Evolutionary conservation across 2,113 vertebrate species (phyloP), one percentile per base, ranked within the genome.

Genomic region (Pao palembangensis): DNA sequence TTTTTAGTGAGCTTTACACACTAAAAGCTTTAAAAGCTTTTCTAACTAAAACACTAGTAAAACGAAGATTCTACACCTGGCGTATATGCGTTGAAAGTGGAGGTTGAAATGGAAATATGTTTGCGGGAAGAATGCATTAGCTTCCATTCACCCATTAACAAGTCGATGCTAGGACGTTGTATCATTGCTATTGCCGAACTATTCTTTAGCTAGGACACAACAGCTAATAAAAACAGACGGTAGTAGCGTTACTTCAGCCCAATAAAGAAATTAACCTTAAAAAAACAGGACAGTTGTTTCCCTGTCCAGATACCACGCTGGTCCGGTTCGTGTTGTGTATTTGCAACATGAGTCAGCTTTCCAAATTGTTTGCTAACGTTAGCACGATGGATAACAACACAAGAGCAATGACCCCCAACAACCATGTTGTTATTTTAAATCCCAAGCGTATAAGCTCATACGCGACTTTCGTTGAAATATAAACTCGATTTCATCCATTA

Each of bases 271-370:
- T 19, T 4, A 19, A 8, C 42, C 4, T 1, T 5, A 28, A 5
- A 12, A 6, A 19, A 0, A 5, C 4, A 46, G 2, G 2, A 21
- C 6, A 31, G 28, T 31, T 31, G 8, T 31, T 31, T 31, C 5
- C 28, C 5, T 31, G 28, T 7, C 28, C 1, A 8, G 5, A 7
- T 31, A 31, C 28, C 28, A 31, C 8, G 3, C 28, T 31, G 8
- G 28, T 31, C 28, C 28, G 5, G 28, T 31, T 31, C 2, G 18
- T 21, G 47, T 21, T 20, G 18, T 50, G 7, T 31, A 41, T 28
- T 15, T 41, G 25, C 17, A 17, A 63, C 59, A 18, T 68, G 55
- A 66, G 59, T 62, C 55, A 38, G 28, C 52, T 58, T 43, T 46
- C 12, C 18, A 54, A 50, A 23, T 8, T 50, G 41, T 12, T 17